Base-by-base conservation (phyloP, 2,888 invertebrate species). In the Xylota segnis region DNA sequence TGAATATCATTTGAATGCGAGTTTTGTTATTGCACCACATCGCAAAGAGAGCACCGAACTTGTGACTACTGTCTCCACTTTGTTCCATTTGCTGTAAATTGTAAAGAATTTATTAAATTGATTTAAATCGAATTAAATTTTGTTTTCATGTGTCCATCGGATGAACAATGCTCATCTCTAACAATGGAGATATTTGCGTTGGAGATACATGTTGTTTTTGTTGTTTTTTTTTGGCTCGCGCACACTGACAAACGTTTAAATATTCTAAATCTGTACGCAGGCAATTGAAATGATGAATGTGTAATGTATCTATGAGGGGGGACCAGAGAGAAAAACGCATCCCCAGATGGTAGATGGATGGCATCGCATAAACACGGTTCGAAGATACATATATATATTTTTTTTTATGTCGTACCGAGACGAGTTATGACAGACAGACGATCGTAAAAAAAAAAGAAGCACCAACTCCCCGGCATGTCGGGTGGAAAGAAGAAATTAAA, bases 61-160 rank as follows among this genome's bases (percentile, higher is more conserved):
- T n/a, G 16, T 18, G 1, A 16, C 12, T 23, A 5, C 32, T 34
- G 16, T 16, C 16, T 16, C 29, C 32, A 66, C 37, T 59, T 16
- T 59, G 14, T 40, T 56, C 54, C 56, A 47, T 52, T 70, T 18
- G 16, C 9, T 72, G 61, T 52, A 83, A 71, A 77, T 79, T 84
- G 74, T 74, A 65, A 70, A 47, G 83, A 84, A 84, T 84, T 83
- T 79, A 58, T 86, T 86, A 76, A 86, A 86, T 86, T 86, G 86
- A 86, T 86, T 86, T 86, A 82, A 86, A 86, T 86, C 82, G 82
- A 86, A 82, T 86, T 86, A 86, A 81, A 66, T 59, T 75, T 47
- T 71, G 43, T 71, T 72, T 63, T 66, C 47, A 52, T 72, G 65
- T 23, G 56, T 37, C 56, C 61, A 78, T 27, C 40, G 43, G 65